Base-by-base conservation (phyloP, 2,113 vertebrate genomes). In the Lynx canadensis region DNA sequence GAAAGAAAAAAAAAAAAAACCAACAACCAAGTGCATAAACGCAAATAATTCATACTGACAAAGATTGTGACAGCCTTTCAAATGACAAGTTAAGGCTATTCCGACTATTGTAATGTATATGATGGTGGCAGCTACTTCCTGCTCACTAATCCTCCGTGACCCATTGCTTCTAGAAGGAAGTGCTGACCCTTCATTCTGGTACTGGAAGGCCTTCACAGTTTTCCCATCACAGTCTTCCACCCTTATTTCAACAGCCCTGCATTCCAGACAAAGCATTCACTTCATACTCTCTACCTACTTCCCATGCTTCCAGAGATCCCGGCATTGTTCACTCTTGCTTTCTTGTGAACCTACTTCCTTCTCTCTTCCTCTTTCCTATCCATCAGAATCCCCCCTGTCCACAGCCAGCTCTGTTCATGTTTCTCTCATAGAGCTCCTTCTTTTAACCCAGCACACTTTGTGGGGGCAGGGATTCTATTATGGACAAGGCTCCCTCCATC, bases 31-130 rank as follows among this genome's bases (percentile, higher is more conserved):
- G 36, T 18, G 27, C 15, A 50, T 36, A 86, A 57, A 91, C 57
- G 25, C 38, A 91, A 91, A 66, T 57, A 55, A 60, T 41, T 55
- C 65, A 52, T 14, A n/a, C 23, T 38, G 45, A 80, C 55, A 79
- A 82, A 69, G 4, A 31, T 18, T 0, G 1, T 9, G 63, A 48
- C 29, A 63, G 71, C 36, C 41, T 27, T 18, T 10, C 38, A 71
- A 27, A 41, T 27, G 11, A 27, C 12, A 15, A 15, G 48, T 45
- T 19, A 60, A 9, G 33, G 36, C 41, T 57, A 0, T 45, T 55
- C 4, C 14, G 86, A 45, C 68, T 1, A 1, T 12, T 13, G 48
- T 33, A 3, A 31, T 31, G 5, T 33, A 3, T 7, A 13, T 8
- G 68, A 21, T n/a, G n/a, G 33, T 2, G 71, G 76, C 57, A 48